Base-by-base conservation (phyloP, 1,140 invertebrate genomes). In the Drosophila melanogaster region DNA sequence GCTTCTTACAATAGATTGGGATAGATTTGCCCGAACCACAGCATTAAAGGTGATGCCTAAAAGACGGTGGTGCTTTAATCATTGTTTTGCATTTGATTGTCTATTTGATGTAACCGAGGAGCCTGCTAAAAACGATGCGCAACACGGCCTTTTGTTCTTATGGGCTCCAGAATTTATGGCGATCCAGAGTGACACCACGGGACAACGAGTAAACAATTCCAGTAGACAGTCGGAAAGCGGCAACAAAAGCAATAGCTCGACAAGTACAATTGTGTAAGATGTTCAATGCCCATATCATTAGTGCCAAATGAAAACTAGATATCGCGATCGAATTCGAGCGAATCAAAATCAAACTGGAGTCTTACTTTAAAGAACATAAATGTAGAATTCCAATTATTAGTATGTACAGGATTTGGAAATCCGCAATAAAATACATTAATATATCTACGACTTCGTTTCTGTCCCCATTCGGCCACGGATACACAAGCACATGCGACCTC, bases 41-140 rank as follows among this genome's bases (percentile, higher is more conserved):
- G 17, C n/a, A 17, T 26, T 26, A 5, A 30, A 10, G 14, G 3
- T 2, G 14, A 19, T 30, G 6, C 6, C 24, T 12, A 6, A 1
- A n/a, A 15, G 14, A 5, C 15, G 65, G 6, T 14, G 14, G n/a
- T 24, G 41, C 47, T 47, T 74, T 50, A 38, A 46, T 66, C 62
- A 76, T 84, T 79, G 79, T 83, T 75, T 53, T 22, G 53, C 49
- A 54, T 49, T 59, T 83, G 79, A 79, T 85, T 84, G 62, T 83
- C 59, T 79, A 70, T 84, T 83, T 83, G 76, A 79, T 66, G 80
- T 83, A 54, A 37, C 79, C 80, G 80, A 59, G 47, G 54, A 37
- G 40, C 54, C 58, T 77, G 76, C 76, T 71, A 76, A 35, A 37
- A 37, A 10, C 38, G 51, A 30, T 30, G 38, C 4, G 50, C 54